phyloP scores from a whole-genome alignment of 2,797 vertebrate species.

The Carapus acus region DNA sequence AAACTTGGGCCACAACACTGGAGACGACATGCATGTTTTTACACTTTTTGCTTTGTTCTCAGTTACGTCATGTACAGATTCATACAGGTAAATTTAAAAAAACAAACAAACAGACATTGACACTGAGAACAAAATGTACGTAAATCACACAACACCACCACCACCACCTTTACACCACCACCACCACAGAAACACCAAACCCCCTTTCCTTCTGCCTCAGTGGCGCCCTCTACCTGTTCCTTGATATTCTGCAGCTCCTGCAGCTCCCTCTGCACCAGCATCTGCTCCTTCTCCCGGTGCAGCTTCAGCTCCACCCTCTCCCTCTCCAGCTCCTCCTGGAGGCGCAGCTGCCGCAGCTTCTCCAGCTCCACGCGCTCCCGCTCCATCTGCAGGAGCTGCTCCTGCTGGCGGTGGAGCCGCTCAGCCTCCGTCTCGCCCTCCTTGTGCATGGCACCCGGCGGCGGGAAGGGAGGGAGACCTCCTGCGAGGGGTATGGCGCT shows the following conservation, averaged over 20 bases:
- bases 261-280: slow-evolving; percentile 93
- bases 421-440: slow-evolving; percentile 89
- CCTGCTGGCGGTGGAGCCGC: slow-evolving; percentile 88
- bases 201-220: slow-evolving; percentile 16
- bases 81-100: slow-evolving; percentile 5
- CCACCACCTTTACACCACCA: no score
- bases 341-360: slow-evolving; percentile 87
- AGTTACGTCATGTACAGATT: slow-evolving; percentile 5
- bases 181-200: slow-evolving; percentile 28
- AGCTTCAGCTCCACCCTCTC: slow-evolving; percentile 88
- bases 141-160: slow-evolving; percentile 6
- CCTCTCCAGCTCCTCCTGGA: slow-evolving; percentile 94
- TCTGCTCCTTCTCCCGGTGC: slow-evolving; percentile 94
- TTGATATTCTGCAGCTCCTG: slow-evolving; percentile 97
- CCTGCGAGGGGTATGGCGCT: slow-evolving; percentile 48
- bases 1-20: background rate
- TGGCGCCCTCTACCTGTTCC: slow-evolving; percentile 77
- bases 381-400: slow-evolving; percentile 91
- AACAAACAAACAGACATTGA: no score
- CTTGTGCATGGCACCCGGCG: slow-evolving; percentile 64
- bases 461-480: slow-evolving; percentile 64
- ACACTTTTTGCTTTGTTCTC: slow-evolving; percentile 3
- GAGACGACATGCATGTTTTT: slow-evolving; percentile 34
- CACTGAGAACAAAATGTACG: slow-evolving; percentile 15
- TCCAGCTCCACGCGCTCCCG: slow-evolving; percentile 93